Conservation (phyloP, 2,797 vertebrate species). For the Yasuhikotakia modesta region DNA sequence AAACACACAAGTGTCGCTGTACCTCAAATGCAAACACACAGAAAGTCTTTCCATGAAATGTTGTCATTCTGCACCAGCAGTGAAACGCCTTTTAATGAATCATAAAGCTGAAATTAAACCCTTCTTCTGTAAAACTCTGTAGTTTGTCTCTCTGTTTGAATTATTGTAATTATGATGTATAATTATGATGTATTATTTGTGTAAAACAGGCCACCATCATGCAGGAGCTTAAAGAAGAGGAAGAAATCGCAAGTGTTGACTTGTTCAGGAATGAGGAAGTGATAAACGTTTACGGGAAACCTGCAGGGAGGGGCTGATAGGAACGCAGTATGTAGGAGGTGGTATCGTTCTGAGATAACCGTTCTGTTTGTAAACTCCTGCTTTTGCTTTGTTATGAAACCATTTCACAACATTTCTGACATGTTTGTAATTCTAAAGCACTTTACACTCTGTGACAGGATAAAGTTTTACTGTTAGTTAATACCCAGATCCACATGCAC, state of each 20-base stretch:
- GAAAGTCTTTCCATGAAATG: too few relatives aligned
- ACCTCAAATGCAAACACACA: too few relatives aligned
- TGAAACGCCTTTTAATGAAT: too few relatives aligned
- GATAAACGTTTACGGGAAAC: slow-evolving; percentile 80
- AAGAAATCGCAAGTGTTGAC: slow-evolving; percentile 72
- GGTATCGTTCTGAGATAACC: too few relatives aligned
- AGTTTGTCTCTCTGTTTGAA: too few relatives aligned
- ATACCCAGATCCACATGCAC: background rate
- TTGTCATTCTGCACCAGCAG: too few relatives aligned
- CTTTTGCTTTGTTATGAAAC: slow-evolving; percentile 6
- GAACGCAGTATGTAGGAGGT: slow-evolving; percentile 67
- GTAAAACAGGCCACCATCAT: slow-evolving; percentile 11
- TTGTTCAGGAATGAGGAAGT: slow-evolving; percentile 82
- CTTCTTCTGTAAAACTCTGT: too few relatives aligned
- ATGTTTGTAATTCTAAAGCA: slow-evolving; percentile 1
- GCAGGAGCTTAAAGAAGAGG: slow-evolving; percentile 41
- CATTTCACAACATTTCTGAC: background rate
- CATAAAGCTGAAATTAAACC: too few relatives aligned
- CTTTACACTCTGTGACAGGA: background rate
- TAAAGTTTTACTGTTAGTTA: background rate
- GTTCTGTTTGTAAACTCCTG: slow-evolving; percentile 13
- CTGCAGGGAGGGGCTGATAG: slow-evolving; percentile 68
- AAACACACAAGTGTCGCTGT: too few relatives aligned
- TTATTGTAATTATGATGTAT: too few relatives aligned
- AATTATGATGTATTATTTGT: slow-evolving; percentile 41